Evolutionary conservation across 1,140 invertebrate species (phyloP).

Genomic region (Papilio machaon): DNA sequence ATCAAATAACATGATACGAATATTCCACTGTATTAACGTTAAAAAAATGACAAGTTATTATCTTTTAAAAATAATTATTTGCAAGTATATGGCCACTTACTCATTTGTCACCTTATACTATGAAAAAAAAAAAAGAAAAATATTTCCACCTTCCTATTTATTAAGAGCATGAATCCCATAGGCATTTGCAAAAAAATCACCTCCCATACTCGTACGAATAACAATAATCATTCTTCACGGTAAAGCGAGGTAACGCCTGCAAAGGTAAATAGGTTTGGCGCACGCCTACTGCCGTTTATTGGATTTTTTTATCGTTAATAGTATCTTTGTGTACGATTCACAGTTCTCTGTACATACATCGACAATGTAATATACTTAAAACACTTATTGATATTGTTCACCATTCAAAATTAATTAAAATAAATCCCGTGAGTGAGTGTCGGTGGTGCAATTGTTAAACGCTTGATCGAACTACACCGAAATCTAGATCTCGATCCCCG

Average conservation of each 20-base stretch:
- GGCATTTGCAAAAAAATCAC: background rate
- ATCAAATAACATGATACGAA: no score
- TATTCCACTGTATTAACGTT: no score
- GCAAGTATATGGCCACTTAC: no score
- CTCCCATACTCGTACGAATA: constrained; percentile 8
- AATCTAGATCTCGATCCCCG: no score
- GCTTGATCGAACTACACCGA: no score
- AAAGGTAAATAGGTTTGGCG: constrained; percentile 5
- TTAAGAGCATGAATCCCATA: background rate
- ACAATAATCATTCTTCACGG: constrained; percentile 18
- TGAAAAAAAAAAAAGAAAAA: no score
- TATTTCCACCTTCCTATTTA: background rate
- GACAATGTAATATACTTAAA: background rate
- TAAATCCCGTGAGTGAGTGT: no score
- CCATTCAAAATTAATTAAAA: no score
- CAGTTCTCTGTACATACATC: background rate
- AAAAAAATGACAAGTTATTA: no score
- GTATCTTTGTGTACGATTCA: background rate
- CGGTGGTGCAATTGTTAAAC: no score
- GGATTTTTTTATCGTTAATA: background rate
- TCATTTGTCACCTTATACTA: no score
- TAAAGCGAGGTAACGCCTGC: constrained; percentile 12
- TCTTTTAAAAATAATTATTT: no score
- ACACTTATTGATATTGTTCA: background rate
- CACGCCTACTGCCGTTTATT: constrained; percentile 5